Percentiles rank a stretch among this genome's conserved stretches.
Conservation (phyloP, 1,140 invertebrate species). For the Portunus trituberculatus region DNA sequence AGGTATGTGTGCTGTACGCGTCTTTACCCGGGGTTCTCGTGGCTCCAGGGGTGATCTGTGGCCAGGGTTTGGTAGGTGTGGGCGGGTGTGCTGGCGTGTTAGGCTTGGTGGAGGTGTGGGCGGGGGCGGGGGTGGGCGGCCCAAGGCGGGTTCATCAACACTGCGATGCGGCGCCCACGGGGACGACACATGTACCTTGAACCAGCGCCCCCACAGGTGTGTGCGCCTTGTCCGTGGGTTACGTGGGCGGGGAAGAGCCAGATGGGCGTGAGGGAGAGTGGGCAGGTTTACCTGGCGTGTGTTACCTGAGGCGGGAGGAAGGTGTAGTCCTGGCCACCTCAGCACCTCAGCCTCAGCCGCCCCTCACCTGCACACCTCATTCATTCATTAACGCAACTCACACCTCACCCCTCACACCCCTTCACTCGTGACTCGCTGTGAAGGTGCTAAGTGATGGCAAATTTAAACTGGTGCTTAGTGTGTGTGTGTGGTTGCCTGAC, state of each 20-base stretch:
- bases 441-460: no score
- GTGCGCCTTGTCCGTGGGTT: neutral
- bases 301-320: constrained; percentile 29
- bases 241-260: neutral
- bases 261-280: neutral
- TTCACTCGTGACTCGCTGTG: no score
- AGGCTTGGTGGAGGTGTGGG: neutral
- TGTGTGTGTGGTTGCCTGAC: no score
- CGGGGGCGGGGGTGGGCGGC: constrained; percentile 21
- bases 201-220: no score
- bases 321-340: constrained; percentile 18
- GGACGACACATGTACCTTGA: constrained; percentile 24
- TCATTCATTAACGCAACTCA: neutral
- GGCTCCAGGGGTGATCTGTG: neutral
- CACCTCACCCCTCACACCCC: neutral
- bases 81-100: neutral
- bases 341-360: neutral
- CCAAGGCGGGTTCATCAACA: constrained; percentile 38
- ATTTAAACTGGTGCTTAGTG: no score
- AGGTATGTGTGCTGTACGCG: constrained; percentile 59
- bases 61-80: no score
- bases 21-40: neutral
- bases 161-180: constrained; percentile 3
- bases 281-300: neutral
- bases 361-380: neutral